Percentiles rank a stretch among this genome's conserved stretches.
Conservation (phyloP, 2,888 invertebrate species). For the Cryptophagus acutangulus region DNA sequence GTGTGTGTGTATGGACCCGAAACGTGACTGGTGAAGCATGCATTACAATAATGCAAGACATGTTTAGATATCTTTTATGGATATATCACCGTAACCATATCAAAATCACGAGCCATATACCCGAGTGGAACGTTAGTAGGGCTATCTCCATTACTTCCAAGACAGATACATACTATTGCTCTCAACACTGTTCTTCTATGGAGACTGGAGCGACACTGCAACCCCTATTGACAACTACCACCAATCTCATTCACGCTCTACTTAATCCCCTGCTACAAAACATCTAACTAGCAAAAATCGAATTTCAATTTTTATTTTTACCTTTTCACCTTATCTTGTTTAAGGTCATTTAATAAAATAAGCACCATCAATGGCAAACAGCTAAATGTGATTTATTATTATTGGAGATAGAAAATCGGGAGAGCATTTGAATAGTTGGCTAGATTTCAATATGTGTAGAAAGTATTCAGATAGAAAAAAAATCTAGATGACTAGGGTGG, state of each 20-base stretch:
- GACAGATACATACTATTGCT: constrained; percentile 39
- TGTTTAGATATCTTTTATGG: constrained; percentile 32
- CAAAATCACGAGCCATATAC: constrained; percentile 38
- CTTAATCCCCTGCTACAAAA: constrained; percentile 33
- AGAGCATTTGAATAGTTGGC: too few relatives aligned
- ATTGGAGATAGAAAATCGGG: too few relatives aligned
- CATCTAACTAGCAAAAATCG: constrained; percentile 29
- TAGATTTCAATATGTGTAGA: too few relatives aligned
- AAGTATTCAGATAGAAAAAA: too few relatives aligned
- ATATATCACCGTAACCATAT: constrained; percentile 34
- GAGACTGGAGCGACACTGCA: constrained; percentile 14
- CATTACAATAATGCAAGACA: constrained; percentile 13
- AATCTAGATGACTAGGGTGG: too few relatives aligned
- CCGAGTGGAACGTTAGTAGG: constrained; percentile 36
- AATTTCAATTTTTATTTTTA: constrained; percentile 19
- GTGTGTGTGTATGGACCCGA: too few relatives aligned
- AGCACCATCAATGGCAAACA: too few relatives aligned
- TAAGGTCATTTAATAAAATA: too few relatives aligned
- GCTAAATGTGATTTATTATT: too few relatives aligned
- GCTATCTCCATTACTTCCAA: constrained; percentile 35
- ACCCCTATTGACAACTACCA: constrained; percentile 8
- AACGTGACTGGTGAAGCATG: constrained; percentile 7
- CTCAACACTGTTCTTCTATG: constrained; percentile 19
- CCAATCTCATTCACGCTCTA: constrained; percentile 42
- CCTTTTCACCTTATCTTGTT: too few relatives aligned